Base-by-base conservation (phyloP, 2,797 vertebrate genomes). In the Enteromius trimaculatus region DNA sequence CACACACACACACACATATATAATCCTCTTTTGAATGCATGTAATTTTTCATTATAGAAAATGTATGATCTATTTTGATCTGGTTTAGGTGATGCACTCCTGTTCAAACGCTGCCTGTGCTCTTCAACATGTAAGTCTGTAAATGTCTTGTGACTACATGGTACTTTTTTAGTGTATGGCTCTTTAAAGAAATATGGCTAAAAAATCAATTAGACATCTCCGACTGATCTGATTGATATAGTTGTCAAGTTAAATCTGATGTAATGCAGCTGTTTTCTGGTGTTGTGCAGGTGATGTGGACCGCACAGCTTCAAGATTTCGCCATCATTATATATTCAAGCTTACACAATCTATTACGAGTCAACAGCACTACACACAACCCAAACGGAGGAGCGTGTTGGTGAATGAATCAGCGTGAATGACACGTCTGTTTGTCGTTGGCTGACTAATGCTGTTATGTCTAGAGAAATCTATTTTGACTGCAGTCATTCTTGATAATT, bases 231-330 rank as follows among this genome's bases (percentile, higher is more conserved):
- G 58, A 60, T 26, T 26, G n/a, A 16, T 31, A 19, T 19, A 47
- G 44, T 3, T 21, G 16, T 72, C 14, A 53, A 13, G 34, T 75
- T 0, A 9, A 51, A 49, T 62, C 13, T 62, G 23, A 29, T 74
- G 4, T 21, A 26, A 26, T 49, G 6, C 1, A 13, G 29, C 66
- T 72, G 23, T 76, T 39, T 60, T 37, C 21, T 64, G 26, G 26
- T 62, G 6, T 64, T 29, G 23, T 70, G 65, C 81, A 84, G 81
- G 76, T 85, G 76, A 86, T 1, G 2, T 66, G 21, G 87, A 58
- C 7, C n/a, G 37, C 69, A 69, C 42, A 58, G 37, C 55, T 80
- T 77, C 62, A 83, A 34, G 64, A 78, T 69, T 68, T 66, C 29
- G 23, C 31, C 68, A 65, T 74, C n/a, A 72, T 72, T 71, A 53